Evolutionary conservation across 2,113 vertebrate species (phyloP).

Genomic region (Ptilonorhynchus violaceus): DNA sequence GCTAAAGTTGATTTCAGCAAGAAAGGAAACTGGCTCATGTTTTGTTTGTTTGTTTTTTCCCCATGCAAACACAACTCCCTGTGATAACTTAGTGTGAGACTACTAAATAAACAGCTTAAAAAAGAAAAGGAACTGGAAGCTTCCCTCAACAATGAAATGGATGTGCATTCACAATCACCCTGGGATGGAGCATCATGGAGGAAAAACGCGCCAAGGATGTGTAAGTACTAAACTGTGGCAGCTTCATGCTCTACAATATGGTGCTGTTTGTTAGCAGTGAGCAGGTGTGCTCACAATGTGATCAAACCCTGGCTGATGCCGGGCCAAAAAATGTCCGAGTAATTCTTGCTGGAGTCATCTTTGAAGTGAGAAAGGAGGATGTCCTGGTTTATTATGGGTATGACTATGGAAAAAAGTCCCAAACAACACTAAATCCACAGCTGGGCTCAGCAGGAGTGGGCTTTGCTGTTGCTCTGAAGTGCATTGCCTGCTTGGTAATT

Average conservation of each 20-base stretch:
- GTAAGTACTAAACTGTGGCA: background rate
- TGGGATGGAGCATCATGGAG: background rate
- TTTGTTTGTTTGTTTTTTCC: background rate
- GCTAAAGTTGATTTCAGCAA: background rate
- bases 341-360: background rate
- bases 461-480: background rate
- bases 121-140: background rate
- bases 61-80: background rate
- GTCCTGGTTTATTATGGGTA: background rate
- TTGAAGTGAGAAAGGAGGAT: background rate
- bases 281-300: constrained; percentile 39
- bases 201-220: background rate
- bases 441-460: constrained; percentile 44
- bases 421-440: background rate
- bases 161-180: background rate
- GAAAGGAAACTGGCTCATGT: background rate
- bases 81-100: background rate
- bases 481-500: background rate
- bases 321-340: background rate
- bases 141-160: background rate
- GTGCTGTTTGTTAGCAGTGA: background rate
- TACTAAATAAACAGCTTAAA: background rate
- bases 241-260: background rate
- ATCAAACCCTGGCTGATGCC: background rate
- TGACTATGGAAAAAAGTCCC: background rate